Base-by-base conservation (phyloP, 2,888 invertebrate species). In the Chaetoderma sp. region DNA sequence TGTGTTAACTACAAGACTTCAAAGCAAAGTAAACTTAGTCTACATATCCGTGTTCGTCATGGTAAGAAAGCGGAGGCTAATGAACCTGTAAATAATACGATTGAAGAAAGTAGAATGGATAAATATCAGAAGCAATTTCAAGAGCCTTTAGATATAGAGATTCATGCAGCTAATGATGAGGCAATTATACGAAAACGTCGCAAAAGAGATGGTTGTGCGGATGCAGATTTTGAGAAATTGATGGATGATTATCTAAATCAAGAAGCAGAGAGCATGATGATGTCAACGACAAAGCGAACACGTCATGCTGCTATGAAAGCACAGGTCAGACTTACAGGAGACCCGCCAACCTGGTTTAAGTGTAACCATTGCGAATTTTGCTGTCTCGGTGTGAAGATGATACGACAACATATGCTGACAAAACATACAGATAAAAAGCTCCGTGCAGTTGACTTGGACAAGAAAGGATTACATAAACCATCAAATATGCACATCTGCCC, bases 291-390 rank as follows among this genome's bases (percentile, higher is more conserved):
- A 5, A 62, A 73, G 28, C 71, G 72, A 16, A 39, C 68, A 3
- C 59, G 76, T 33, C 65, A 62, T 44, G 73, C 76, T 36, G 75
- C 76, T 18, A 50, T 69, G 6, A 71, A 71, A 57, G 70, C 72
- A 33, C 63, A 68, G 16, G 66, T 67, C 1, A 63, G 65, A 50
- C 68, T 70, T 2, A 67, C 67, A 61, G 58, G 62, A 21, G 70
- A 73, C 25, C 57, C 64, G 18, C 76, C 76, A 2, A 49, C 70
- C 16, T 63, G 72, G 58, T 77, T 68, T 49, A 65, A 65, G 33
- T 77, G 76, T 54, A 54, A 67, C 45, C 65, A 73, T 30, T 77
- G 76, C 61, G 44, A 64, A 6, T 47, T 59, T 25, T 33, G 69
- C 16, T 60, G 62, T 18, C 73, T 74, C 61, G 76, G 76, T 10